Evolutionary conservation across 2,888 invertebrate species (phyloP).

Genomic region (Lathronympha strigana): DNA sequence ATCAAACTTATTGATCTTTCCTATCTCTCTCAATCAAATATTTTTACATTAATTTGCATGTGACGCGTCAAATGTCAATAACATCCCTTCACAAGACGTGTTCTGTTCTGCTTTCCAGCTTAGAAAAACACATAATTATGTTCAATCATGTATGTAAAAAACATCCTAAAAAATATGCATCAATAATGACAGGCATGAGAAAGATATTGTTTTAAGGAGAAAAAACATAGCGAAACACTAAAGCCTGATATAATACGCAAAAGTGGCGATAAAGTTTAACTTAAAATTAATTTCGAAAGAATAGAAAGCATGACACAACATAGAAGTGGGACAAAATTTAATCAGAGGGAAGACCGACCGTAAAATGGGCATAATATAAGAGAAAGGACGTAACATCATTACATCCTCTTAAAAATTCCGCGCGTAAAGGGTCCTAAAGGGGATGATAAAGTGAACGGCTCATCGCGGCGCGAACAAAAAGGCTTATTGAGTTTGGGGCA

Average conservation of each 20-base stretch:
- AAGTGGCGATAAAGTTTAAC: not conserved
- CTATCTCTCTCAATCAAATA: no score
- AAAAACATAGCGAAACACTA: not conserved
- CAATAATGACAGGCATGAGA: not conserved
- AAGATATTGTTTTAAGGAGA: not conserved
- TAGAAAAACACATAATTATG: no score
- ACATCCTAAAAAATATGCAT: not conserved
- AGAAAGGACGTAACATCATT: constrained; percentile 61
- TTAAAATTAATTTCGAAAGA: not conserved
- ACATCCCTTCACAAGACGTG: no score
- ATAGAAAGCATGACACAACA: constrained; percentile 10
- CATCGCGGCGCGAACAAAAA: constrained; percentile 65
- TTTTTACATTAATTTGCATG: no score
- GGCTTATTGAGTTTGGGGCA: constrained; percentile 68
- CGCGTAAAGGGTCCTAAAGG: constrained; percentile 57
- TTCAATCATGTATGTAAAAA: no score
- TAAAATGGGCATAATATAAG: constrained; percentile 47
- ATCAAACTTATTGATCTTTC: not conserved
- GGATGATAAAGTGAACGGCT: constrained; percentile 66
- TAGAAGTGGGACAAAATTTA: constrained; percentile 26
- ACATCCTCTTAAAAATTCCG: constrained; percentile 65
- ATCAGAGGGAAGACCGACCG: constrained; percentile 27
- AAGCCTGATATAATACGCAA: not conserved
- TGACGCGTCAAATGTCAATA: no score
- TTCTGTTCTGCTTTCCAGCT: no score